phyloP scores from a whole-genome alignment of 2,888 invertebrate genomes.

The Lithophane leautieri region DNA sequence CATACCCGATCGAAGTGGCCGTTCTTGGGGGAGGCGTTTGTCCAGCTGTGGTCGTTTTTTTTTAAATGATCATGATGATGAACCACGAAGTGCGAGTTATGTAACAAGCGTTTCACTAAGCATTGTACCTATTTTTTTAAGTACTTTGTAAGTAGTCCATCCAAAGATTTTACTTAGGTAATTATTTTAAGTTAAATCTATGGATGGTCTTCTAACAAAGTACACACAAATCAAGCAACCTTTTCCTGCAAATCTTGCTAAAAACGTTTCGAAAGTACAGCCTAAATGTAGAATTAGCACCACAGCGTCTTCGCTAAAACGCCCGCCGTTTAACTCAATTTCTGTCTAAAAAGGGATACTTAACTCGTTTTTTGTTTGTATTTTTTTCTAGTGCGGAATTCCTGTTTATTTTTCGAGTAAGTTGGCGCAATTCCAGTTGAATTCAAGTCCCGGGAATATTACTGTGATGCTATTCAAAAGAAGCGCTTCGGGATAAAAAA shows the following conservation, averaged over 20 bases:
- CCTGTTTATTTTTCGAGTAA: slow-evolving; percentile 37
- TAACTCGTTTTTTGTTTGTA: slow-evolving; percentile 47
- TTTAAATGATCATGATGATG: no score
- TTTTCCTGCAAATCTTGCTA: slow-evolving; percentile 10
- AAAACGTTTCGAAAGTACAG: background rate
- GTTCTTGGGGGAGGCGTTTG: no score
- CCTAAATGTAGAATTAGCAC: slow-evolving; percentile 38
- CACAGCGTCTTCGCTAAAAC: slow-evolving; percentile 43
- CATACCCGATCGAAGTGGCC: no score
- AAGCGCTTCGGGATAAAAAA: background rate
- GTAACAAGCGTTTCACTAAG: background rate
- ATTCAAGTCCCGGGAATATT: slow-evolving; percentile 40
- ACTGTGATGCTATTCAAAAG: slow-evolving; percentile 33
- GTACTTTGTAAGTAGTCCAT: background rate
- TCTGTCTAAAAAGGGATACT: slow-evolving; percentile 42
- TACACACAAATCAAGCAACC: background rate
- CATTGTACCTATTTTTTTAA: background rate
- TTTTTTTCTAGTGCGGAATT: slow-evolving; percentile 36
- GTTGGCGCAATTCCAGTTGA: slow-evolving; percentile 59
- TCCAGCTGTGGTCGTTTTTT: no score
- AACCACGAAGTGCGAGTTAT: no score
- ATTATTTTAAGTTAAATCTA: no score
- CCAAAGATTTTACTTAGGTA: no score
- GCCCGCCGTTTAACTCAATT: slow-evolving; percentile 55
- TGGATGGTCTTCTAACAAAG: no score